Evolutionary conservation across 2,797 vertebrate species (phyloP).

Genomic region (Steatocranus sp.): DNA sequence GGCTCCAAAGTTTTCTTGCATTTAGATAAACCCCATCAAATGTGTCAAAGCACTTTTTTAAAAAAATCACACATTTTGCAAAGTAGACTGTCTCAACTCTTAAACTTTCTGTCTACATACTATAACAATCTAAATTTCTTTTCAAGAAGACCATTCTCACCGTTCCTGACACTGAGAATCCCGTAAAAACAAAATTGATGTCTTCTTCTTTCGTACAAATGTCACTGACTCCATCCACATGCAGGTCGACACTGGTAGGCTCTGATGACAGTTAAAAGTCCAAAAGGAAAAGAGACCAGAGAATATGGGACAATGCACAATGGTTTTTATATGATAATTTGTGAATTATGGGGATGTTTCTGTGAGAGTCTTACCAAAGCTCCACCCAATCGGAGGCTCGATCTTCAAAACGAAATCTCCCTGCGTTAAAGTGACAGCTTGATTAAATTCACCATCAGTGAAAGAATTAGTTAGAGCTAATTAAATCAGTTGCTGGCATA

Average conservation of each 20-base stretch:
- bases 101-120: background rate
- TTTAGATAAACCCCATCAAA: background rate
- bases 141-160: constrained; percentile 61
- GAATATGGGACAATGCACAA: background rate
- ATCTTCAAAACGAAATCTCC: constrained; percentile 98
- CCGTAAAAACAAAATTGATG: constrained; percentile 96
- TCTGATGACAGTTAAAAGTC: constrained; percentile 67
- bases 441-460: background rate
- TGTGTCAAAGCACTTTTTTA: background rate
- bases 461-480: background rate
- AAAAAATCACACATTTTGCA: rapidly evolving
- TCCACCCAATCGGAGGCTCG: constrained; percentile 96
- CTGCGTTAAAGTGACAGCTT: constrained; percentile 56
- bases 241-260: constrained; percentile 91
- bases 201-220: constrained; percentile 97
- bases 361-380: constrained; percentile 85
- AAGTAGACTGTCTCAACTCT: rapidly evolving
- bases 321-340: background rate
- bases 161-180: constrained; percentile 92
- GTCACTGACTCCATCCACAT: constrained; percentile 92
- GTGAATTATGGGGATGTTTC: background rate
- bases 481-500: constrained; percentile 32
- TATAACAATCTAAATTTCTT: background rate
- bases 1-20: background rate
- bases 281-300: background rate